Evolutionary conservation across 2,888 invertebrate species (phyloP), one percentile per base, ranked within the genome.

Genomic region (Microchrysa polita): DNA sequence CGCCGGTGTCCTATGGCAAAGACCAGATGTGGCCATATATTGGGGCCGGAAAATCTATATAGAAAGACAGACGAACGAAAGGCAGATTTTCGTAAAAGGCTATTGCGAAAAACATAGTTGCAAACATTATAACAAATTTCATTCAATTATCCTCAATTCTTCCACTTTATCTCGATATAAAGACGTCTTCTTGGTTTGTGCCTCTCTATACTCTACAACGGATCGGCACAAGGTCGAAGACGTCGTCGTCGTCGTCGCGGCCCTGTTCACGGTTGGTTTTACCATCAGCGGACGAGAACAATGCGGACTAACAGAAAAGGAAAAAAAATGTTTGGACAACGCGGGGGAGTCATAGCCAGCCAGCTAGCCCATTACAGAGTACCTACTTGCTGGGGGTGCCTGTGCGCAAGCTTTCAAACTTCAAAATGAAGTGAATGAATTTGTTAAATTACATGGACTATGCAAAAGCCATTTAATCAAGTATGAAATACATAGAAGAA

Each of bases 101-200:
- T 22, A 69, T 69, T 55, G 57, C 55, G 40, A 10, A 23, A n/a
- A 55, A 57, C 67, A 55, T 27, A 55, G 55, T 69, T 69, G 55
- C 40, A 52, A 40, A 42, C 55, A 69, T 69, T 57, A 55, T 55
- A 69, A 72, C 60, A 73, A 74, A 73, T 75, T 75, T 75, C 42
- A 71, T 75, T 75, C 75, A 75, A 75, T 75, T 75, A 75, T 75
- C 67, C 55, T 69, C 57, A 18, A 27, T 75, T 69, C 59, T 73
- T 61, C 34, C 34, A 10, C n/a, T 59, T 40, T 57, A 67, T 48
- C 73, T 40, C 57, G 53, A 12, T 20, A n/a, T n/a, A 22, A 57
- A 16, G 27, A 59, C 27, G 27, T 7, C 48, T n/a, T n/a, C n/a
- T n/a, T 4, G 48, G 16, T 48, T 48, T 48, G n/a, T 10, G 16